These are phyloP conservation scores for Alcedo atthis DNA, from an alignment of 2,797 vertebrate genomes.

Conservation along the genomic window DNA sequence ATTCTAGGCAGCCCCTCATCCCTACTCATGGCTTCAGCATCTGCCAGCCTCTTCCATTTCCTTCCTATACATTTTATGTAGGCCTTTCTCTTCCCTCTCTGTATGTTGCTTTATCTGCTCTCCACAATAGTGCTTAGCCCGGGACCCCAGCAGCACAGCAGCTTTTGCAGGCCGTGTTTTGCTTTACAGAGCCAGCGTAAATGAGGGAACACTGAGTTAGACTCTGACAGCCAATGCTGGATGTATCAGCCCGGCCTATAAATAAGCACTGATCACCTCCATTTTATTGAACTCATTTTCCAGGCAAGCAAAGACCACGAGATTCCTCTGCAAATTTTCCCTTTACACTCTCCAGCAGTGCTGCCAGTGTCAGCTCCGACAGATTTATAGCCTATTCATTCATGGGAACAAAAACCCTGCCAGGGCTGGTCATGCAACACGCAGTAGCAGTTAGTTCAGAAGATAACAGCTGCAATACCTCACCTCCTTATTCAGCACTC, in stretches of 20 bases:
- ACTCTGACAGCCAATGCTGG: constrained; percentile 72
- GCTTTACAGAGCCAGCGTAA: constrained; percentile 65
- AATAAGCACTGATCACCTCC: constrained; percentile 83
- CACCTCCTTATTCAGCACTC: constrained; percentile 78
- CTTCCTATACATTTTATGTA: background rate
- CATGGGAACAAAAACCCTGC: constrained; percentile 84
- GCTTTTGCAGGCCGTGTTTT: constrained; percentile 52
- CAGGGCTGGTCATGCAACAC: constrained; percentile 79
- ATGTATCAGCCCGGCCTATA: constrained; percentile 79
- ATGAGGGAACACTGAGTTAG: constrained; percentile 75
- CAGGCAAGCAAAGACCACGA: constrained; percentile 79
- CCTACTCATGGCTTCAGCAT: background rate
- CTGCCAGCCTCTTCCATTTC: background rate
- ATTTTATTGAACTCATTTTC: constrained; percentile 84
- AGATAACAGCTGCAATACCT: constrained; percentile 83
- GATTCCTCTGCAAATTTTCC: constrained; percentile 81
- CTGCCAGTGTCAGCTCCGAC: constrained; percentile 76
- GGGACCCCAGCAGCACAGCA: constrained; percentile 47
- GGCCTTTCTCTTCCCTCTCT: constrained; percentile 4
- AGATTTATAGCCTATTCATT: constrained; percentile 86
- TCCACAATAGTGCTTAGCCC: constrained; percentile 27
- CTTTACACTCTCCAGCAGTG: constrained; percentile 77
- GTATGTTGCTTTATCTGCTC: constrained; percentile 19
- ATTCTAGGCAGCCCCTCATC: background rate
- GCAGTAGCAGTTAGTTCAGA: constrained; percentile 81